Evolutionary conservation across 2,888 invertebrate species (phyloP), one percentile per base, ranked within the genome.

Genomic region (Dolichopus griseipennis): DNA sequence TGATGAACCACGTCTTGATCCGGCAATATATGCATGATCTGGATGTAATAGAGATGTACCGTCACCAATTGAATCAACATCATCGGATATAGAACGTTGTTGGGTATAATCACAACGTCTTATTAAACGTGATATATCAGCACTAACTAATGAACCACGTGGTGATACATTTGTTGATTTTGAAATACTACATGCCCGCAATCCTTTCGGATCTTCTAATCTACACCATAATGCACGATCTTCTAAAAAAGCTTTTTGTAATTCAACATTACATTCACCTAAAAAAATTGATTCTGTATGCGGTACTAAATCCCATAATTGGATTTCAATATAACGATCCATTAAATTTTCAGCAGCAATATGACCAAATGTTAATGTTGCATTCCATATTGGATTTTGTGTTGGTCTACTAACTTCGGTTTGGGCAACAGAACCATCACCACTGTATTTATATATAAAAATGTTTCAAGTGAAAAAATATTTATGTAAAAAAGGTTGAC

Each of bases 171-270:
- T 88, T 0, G 91, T 91, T 0, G 90, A 90, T 72, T 89, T 89
- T 21, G 86, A 85, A 67, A 80, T 78, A 65, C 80, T 80, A 9
- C 79, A 80, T 69, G 79, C 78, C 9, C 90, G 84, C 65, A 91
- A 79, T 68, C 87, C 86, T 70, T 87, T 83, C 0, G 91, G 90
- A 79, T 93, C 93, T 75, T 93, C 93, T 67, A 93, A 82, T 9
- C 92, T 88, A 83, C 93, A 95, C 94, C 95, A 95, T 65, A 92
- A 89, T 0, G 94, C 92, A 69, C 92, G 88, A 79, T 94, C 93
- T 76, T 93, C 92, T 37, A 94, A 85, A 76, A 93, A 91, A 4
- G 93, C 93, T 79, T 92, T 91, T 75, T 82, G 81, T 73, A 82
- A 73, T 70, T 81, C 81, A 41, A 87, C 88, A 65, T 87, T 88